Conservation (phyloP, 2,113 vertebrate species). For the Gavia stellata region DNA sequence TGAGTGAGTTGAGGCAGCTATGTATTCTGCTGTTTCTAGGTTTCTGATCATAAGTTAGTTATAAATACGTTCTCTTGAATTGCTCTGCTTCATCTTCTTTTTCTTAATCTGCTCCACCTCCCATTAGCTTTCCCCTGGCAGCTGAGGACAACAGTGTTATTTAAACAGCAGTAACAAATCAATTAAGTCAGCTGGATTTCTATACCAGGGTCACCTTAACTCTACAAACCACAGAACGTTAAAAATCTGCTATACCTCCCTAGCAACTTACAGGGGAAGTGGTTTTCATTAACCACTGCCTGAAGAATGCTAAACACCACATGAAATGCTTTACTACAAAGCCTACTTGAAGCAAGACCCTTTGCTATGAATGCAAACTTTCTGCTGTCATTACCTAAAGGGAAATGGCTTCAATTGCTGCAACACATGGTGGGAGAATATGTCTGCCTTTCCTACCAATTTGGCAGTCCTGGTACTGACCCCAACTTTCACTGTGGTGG, state of each 20-base stretch:
- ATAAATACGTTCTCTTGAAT: not conserved
- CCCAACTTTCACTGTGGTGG: not conserved
- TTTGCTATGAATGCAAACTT: not conserved
- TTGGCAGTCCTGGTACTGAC: not conserved
- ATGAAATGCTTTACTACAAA: not conserved
- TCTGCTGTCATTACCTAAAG: not conserved
- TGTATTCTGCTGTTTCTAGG: not conserved
- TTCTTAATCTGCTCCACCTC: not conserved
- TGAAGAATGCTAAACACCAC: not conserved
- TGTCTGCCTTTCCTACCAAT: not conserved
- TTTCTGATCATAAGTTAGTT: not conserved
- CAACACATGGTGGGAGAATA: not conserved
- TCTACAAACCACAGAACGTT: not conserved
- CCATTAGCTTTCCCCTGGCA: not conserved
- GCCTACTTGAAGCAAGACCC: not conserved
- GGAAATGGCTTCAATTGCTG: not conserved
- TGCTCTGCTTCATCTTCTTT: not conserved
- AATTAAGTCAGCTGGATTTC: constrained; percentile 13
- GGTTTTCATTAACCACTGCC: not conserved
- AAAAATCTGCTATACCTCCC: not conserved
- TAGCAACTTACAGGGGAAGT: not conserved
- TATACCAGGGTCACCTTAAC: not conserved
- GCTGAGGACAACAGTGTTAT: not conserved
- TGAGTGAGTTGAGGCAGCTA: not conserved
- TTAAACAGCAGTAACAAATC: constrained; percentile 21